A percentile compares a stretch with the other conserved stretches of the same genome.
Conservation (phyloP, 2,113 vertebrate species). For the Cardinalis cardinalis region DNA sequence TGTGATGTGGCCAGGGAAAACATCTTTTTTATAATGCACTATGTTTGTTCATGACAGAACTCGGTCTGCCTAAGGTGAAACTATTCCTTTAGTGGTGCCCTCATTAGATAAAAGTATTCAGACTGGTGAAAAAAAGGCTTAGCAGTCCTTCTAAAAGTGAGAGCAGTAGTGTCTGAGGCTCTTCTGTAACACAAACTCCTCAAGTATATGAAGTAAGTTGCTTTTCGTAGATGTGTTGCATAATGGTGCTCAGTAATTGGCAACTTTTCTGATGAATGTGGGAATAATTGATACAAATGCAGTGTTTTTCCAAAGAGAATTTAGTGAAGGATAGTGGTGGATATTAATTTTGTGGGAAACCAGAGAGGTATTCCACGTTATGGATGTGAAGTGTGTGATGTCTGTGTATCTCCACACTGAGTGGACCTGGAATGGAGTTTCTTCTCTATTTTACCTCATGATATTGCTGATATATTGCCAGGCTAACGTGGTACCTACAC, state of each 20-base stretch:
- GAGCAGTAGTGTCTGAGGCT: neutral
- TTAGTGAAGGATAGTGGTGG: neutral
- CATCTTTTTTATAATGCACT: neutral
- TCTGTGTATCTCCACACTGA: accelerated
- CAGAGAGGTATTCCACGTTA: neutral
- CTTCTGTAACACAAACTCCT: neutral
- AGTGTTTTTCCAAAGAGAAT: neutral
- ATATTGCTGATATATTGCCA: neutral
- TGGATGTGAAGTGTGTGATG: neutral
- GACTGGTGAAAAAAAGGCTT: neutral
- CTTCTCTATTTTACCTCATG: neutral
- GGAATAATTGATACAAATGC: too few species aligned
- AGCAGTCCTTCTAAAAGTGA: neutral
- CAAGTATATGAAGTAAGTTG: neutral
- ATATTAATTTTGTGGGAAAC: neutral
- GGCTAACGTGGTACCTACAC: neutral
- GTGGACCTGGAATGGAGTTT: neutral
- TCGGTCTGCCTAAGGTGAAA: neutral
- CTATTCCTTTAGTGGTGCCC: neutral
- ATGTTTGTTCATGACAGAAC: neutral
- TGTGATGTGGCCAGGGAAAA: neutral
- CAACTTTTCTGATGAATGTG: neutral
- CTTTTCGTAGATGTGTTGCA: accelerated
- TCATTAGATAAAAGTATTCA: neutral
- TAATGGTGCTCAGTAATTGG: neutral